phyloP scores from a whole-genome alignment of 2,797 vertebrate species.

The Megalops cyprinoides region DNA sequence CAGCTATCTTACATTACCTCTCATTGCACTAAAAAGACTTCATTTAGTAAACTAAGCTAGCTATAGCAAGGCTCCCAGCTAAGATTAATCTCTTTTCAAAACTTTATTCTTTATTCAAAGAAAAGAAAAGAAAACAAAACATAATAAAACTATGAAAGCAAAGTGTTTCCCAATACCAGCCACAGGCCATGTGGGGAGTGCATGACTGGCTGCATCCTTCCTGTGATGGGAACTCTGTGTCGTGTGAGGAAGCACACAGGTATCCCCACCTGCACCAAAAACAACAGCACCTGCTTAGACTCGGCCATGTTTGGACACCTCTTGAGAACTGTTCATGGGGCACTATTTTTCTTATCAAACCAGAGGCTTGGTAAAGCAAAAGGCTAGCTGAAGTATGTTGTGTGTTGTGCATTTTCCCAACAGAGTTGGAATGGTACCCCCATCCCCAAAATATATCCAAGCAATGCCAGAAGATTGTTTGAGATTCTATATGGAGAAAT shows the following conservation, averaged over 20 bases:
- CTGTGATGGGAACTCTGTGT: constrained; percentile 32
- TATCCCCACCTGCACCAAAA: constrained; percentile 38
- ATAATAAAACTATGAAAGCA: constrained; percentile 36
- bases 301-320: constrained; percentile 71
- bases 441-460: too few relatives aligned
- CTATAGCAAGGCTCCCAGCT: constrained; percentile 49
- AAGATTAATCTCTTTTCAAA: constrained; percentile 53
- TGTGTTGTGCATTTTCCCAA: too few relatives aligned
- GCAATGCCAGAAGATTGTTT: too few relatives aligned
- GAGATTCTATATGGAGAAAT: too few relatives aligned
- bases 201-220: constrained; percentile 32
- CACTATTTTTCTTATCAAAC: too few relatives aligned
- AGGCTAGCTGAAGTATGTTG: too few relatives aligned
- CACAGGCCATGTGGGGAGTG: constrained; percentile 37
- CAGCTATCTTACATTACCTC: constrained; percentile 45
- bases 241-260: neutral
- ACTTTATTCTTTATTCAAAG: constrained; percentile 35
- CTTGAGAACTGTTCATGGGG: constrained; percentile 68
- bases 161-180: constrained; percentile 31
- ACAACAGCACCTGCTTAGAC: constrained; percentile 56
- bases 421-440: too few relatives aligned
- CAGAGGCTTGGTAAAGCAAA: too few relatives aligned
- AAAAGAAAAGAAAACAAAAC: neutral
- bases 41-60: constrained; percentile 52
- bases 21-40: constrained; percentile 49